Evolutionary conservation across 2,888 invertebrate species (phyloP), one percentile per base, ranked within the genome.

Genomic region (Microchrysa polita): DNA sequence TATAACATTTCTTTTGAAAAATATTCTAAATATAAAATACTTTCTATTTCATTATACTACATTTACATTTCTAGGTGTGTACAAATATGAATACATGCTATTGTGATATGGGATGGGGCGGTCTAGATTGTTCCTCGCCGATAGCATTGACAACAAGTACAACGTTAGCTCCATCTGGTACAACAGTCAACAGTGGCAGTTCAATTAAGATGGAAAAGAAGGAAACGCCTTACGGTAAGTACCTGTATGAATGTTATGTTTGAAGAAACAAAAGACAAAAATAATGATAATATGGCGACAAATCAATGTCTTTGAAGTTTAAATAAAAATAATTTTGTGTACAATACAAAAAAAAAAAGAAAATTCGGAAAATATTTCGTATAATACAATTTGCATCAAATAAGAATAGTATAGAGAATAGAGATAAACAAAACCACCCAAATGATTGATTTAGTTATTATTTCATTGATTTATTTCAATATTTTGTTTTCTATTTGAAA

Each of bases 171-270:
- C 85, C 87, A 78, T 85, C 87, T 77, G 82, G 86, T 76, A 89
- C 89, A 75, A 90, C 90, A 48, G 86, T 85, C 78, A 87, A 87
- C 81, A 85, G 88, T 76, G 87, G 87, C 81, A 85, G 88, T 76
- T 69, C 69, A 69, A 87, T 88, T 80, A 88, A 89, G 84, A 92
- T 93, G 93, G 91, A 91, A 84, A 93, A 92, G 86, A 94, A 93
- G 89, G 94, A 93, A 89, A 94, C 94, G 88, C 93, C 93, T 88
- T 95, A 95, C 92, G 94, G 94, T 94, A 92, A 90, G 93, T 79
- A 57, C 34, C 7, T 48, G 16, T 5, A 16, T 4, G 2, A 65
- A 44, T 48, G 22, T 67, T 22, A 34, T 69, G 12, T 42, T 59
- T 57, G 42, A 22, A 42, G 12, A 42, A 42, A 12, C 7, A 9